phyloP scores from a whole-genome alignment of 2,888 invertebrate species.

The Polia nebulosa region DNA sequence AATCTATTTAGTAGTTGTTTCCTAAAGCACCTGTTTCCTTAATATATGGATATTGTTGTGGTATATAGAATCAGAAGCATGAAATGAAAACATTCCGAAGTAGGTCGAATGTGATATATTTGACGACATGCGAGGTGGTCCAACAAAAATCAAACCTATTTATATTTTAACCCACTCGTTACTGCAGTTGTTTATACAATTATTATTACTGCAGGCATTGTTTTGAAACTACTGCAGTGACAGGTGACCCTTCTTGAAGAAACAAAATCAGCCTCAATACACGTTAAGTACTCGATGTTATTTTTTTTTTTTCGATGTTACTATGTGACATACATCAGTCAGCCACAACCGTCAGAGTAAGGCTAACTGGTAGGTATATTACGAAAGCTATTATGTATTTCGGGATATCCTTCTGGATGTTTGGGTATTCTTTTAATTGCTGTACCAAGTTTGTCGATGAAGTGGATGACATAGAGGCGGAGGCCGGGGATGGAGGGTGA shows the following conservation, averaged over 20 bases:
- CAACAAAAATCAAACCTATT: not conserved
- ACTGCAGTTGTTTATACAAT: not conserved
- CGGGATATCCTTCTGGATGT: not conserved
- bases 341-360: slow-evolving; percentile 23
- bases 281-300: slow-evolving; percentile 34
- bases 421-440: not conserved
- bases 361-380: slow-evolving; percentile 28
- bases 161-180: not conserved
- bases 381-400: slow-evolving; percentile 14
- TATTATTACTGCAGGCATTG: not conserved
- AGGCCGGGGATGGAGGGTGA: not conserved
- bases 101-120: not conserved
- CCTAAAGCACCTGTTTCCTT: no score
- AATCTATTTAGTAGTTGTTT: not conserved
- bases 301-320: not conserved
- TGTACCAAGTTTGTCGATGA: no score
- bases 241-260: not conserved
- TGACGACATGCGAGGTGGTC: not conserved
- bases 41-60: not conserved
- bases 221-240: not conserved
- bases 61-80: not conserved
- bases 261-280: not conserved
- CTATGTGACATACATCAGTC: slow-evolving; percentile 4
- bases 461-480: no score
- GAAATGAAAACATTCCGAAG: not conserved